Evolutionary conservation across 2,113 vertebrate species (phyloP).

Genomic region (Takifugu flavidus): DNA sequence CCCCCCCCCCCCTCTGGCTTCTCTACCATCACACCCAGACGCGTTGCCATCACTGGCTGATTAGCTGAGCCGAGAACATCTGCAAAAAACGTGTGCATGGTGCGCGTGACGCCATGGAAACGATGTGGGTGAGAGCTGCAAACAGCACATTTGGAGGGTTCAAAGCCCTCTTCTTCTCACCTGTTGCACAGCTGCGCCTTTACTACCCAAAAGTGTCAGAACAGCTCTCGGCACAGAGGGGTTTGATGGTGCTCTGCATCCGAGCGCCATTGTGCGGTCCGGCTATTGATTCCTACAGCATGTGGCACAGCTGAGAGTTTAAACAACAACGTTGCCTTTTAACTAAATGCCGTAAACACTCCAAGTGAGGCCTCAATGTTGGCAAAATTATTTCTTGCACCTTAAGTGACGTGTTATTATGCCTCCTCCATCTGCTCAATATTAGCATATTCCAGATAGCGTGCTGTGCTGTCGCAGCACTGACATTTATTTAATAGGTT

Average conservation of each 20-base stretch:
- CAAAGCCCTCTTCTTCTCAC: background rate
- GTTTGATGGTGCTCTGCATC: background rate
- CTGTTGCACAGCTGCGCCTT: background rate
- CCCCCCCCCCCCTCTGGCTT: no score
- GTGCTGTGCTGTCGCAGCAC: slow-evolving; percentile 7
- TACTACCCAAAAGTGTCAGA: slow-evolving; percentile 11
- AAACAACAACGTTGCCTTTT: slow-evolving; percentile 7
- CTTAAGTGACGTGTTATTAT: slow-evolving; percentile 32
- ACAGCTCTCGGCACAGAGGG: slow-evolving; percentile 3
- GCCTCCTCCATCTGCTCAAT: slow-evolving; percentile 39
- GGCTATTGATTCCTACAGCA: slow-evolving; percentile 15
- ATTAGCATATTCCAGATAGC: slow-evolving; percentile 8
- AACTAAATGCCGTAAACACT: slow-evolving; percentile 28
- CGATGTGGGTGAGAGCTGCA: no score
- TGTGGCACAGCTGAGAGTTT: background rate
- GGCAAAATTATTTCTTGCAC: slow-evolving; percentile 19
- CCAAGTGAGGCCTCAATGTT: slow-evolving; percentile 12
- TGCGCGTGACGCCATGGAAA: no score
- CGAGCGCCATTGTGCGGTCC: slow-evolving; percentile 3
- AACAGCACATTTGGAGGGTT: background rate
- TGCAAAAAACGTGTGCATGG: no score
- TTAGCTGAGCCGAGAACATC: no score
- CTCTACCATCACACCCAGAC: no score
- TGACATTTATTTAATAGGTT: slow-evolving; percentile 28
- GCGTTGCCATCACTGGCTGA: no score